Percentiles rank a stretch among this genome's conserved stretches.
phyloP scores from a whole-genome alignment of 2,888 invertebrate genomes.

The Drosophila lutescens region DNA sequence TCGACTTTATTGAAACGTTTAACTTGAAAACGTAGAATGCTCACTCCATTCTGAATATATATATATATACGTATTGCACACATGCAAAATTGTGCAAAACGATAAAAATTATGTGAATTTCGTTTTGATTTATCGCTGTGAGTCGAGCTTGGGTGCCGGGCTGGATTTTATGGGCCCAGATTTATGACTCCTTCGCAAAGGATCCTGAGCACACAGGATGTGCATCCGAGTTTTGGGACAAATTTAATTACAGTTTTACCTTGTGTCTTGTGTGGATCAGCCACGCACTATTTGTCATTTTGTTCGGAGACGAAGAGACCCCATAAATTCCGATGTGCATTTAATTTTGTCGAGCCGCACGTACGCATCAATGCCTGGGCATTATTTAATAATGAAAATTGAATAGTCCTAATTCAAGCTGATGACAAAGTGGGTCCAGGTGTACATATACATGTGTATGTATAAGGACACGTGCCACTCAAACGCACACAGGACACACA shows the following conservation, averaged over 20 bases:
- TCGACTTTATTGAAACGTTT: conserved; percentile 80
- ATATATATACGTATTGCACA: conserved; percentile 15
- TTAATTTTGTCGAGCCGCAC: conserved; percentile 55
- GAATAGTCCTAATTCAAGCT: conserved; percentile 74
- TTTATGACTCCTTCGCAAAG: conserved; percentile 22
- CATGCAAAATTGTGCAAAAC: conserved; percentile 74
- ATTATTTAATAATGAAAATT: conserved; percentile 82
- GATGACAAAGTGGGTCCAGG: conserved; percentile 58
- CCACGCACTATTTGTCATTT: conserved; percentile 66
- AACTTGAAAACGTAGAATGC: conserved; percentile 56
- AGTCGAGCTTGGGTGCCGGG: neutral
- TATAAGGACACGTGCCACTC: conserved; percentile 52
- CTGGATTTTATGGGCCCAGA: conserved; percentile 27
- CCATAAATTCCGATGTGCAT: conserved; percentile 59
- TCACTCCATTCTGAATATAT: neutral
- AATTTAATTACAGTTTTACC: conserved; percentile 66
- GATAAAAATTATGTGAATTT: conserved; percentile 72
- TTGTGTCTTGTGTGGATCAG: conserved; percentile 21
- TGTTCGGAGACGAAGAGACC: neutral
- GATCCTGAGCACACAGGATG: conserved; percentile 37
- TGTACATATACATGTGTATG: conserved; percentile 13
- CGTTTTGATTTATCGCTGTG: conserved; percentile 66
- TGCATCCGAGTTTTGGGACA: conserved; percentile 37
- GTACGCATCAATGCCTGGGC: conserved; percentile 55
- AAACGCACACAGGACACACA: conserved; percentile 16